These are phyloP conservation scores for Ornithoptera priamus DNA, from an alignment of 2,888 invertebrate genomes.

Conservation along the genomic window DNA sequence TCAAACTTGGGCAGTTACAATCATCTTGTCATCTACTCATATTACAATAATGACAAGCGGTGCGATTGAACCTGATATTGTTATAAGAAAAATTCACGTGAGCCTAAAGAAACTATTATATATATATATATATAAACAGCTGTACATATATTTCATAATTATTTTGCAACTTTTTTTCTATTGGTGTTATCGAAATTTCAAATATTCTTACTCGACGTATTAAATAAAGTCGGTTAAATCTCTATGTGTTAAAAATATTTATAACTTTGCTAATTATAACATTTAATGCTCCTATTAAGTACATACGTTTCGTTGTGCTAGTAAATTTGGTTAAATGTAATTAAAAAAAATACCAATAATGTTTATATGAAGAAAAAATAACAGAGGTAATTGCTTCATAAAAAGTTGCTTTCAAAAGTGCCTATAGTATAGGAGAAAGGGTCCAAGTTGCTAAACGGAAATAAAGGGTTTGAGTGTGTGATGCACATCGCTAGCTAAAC, in stretches of 20 bases:
- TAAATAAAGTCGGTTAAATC: neutral
- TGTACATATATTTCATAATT: neutral
- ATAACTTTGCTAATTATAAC: constrained; percentile 20
- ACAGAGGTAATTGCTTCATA: neutral
- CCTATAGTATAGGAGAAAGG: neutral
- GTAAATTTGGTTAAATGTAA: constrained; percentile 2
- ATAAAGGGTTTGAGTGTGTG: neutral
- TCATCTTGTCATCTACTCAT: no score
- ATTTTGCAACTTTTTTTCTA: neutral
- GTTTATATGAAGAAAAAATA: neutral
- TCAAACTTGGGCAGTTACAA: no score
- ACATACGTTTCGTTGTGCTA: constrained; percentile 23
- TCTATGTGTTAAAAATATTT: neutral
- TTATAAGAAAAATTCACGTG: neutral
- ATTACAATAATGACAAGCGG: no score
- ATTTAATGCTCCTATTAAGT: neutral
- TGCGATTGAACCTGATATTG: neutral
- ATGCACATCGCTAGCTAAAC: neutral
- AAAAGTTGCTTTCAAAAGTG: neutral
- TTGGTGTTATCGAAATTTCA: neutral
- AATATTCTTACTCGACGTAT: neutral
- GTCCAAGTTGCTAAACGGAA: neutral
- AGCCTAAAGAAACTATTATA: neutral
- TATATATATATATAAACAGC: neutral
- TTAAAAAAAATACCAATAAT: neutral